These are phyloP conservation scores for Ophthalmolycus amberensis DNA, from an alignment of 2,113 vertebrate species.

Conservation along the genomic window DNA sequence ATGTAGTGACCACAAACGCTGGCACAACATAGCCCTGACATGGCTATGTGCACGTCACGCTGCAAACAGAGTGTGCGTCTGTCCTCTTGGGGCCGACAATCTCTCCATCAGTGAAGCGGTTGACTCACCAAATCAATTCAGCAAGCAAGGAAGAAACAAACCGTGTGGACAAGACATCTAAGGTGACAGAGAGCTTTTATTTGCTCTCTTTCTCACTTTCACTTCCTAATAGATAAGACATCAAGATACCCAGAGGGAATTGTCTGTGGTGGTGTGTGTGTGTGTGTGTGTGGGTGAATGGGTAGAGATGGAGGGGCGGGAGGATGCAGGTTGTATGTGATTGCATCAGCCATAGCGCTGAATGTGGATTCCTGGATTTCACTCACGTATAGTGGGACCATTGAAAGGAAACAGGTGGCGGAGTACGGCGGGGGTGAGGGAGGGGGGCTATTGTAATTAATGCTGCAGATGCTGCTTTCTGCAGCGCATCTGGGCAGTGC, in stretches of 20 bases:
- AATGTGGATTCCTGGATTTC: constrained; percentile 75
- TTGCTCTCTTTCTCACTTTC: constrained; percentile 74
- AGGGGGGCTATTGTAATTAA: constrained; percentile 81
- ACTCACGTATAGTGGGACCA: constrained; percentile 70
- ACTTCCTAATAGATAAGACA: constrained; percentile 78
- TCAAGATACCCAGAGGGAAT: constrained; percentile 71
- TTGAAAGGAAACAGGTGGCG: constrained; percentile 80
- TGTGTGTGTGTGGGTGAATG: constrained; percentile 6
- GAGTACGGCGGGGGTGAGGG: constrained; percentile 50
- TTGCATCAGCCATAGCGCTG: constrained; percentile 78
- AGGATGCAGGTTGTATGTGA: constrained; percentile 66
- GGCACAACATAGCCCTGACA: constrained; percentile 54
- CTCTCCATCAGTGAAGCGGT: constrained; percentile 72
- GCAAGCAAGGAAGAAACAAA: constrained; percentile 65
- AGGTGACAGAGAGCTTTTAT: constrained; percentile 77
- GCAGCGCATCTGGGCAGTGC: constrained; percentile 77
- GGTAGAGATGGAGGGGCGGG: constrained; percentile 11
- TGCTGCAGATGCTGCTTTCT: constrained; percentile 80
- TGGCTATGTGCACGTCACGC: constrained; percentile 37
- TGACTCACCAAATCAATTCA: constrained; percentile 74
- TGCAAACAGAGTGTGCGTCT: constrained; percentile 49
- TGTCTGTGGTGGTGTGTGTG: constrained; percentile 56
- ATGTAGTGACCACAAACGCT: constrained; percentile 45
- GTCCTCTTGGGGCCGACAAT: constrained; percentile 66
- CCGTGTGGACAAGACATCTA: constrained; percentile 67